Conservation (phyloP, 2,888 invertebrate species). For the Agrotis puta region DNA sequence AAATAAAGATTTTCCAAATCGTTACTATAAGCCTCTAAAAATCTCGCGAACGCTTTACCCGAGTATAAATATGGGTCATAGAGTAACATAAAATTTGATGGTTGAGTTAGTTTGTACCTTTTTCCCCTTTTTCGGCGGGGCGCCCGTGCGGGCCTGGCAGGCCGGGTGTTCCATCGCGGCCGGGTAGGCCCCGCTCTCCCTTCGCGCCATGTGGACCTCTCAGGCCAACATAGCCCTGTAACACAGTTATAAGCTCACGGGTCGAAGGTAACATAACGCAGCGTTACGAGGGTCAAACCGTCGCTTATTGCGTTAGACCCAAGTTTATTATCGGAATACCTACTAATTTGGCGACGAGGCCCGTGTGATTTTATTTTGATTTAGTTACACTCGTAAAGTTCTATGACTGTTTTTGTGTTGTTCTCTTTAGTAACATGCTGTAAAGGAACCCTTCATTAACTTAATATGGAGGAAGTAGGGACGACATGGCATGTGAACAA, state of each 20-base stretch:
- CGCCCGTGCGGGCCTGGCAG: slow-evolving; percentile 89
- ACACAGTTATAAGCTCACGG: slow-evolving; percentile 83
- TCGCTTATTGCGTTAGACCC: slow-evolving; percentile 84
- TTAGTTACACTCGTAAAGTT: slow-evolving; percentile 69
- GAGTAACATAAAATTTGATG: slow-evolving; percentile 90
- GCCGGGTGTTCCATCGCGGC: slow-evolving; percentile 93
- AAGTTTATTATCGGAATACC: slow-evolving; percentile 83
- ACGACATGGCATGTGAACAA: slow-evolving; percentile 17
- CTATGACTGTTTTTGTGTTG: slow-evolving; percentile 52
- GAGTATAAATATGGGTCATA: slow-evolving; percentile 88
- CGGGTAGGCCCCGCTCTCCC: slow-evolving; percentile 93
- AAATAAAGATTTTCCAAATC: slow-evolving; percentile 89
- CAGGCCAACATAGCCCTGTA: slow-evolving; percentile 87
- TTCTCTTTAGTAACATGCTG: slow-evolving; percentile 49
- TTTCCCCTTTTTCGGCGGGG: slow-evolving; percentile 94
- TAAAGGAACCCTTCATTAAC: slow-evolving; percentile 45
- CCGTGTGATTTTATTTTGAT: slow-evolving; percentile 77
- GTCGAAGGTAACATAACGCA: slow-evolving; percentile 83
- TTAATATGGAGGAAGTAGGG: slow-evolving; percentile 25
- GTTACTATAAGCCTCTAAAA: slow-evolving; percentile 86
- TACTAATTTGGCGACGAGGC: slow-evolving; percentile 78
- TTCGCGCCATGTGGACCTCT: slow-evolving; percentile 92
- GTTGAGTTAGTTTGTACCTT: slow-evolving; percentile 91
- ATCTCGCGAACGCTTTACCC: slow-evolving; percentile 85
- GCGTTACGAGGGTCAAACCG: slow-evolving; percentile 86